These are phyloP conservation scores for Patagioenas fasciata DNA, from an alignment of 2,113 vertebrate species.

Conservation along the genomic window DNA sequence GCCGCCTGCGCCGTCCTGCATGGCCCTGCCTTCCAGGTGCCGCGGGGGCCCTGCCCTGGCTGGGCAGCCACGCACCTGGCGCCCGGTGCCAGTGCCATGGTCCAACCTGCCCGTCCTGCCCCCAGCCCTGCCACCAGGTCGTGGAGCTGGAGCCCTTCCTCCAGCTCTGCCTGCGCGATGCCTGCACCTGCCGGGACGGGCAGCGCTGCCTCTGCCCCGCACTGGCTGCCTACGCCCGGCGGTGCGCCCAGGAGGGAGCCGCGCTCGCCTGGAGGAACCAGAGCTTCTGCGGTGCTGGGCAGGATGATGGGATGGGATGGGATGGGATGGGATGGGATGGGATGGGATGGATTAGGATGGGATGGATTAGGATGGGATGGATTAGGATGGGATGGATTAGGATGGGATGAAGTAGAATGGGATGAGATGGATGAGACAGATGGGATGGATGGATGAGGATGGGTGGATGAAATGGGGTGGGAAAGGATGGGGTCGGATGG, in stretches of 20 bases:
- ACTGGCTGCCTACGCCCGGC: constrained; percentile 80
- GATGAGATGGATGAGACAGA: too few species aligned
- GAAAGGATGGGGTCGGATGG: too few species aligned
- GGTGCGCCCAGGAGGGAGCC: constrained; percentile 82
- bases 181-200: constrained; percentile 75
- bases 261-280: constrained; percentile 80
- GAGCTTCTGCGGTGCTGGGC: constrained; percentile 83
- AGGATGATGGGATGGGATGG: background rate
- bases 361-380: too few species aligned
- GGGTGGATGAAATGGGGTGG: too few species aligned
- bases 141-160: constrained; percentile 82
- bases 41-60: accelerated
- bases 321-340: too few species aligned
- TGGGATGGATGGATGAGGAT: too few species aligned
- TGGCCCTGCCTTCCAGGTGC: constrained; percentile 82
- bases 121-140: constrained; percentile 80
- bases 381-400: too few species aligned
- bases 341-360: too few species aligned
- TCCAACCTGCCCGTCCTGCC: accelerated
- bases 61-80: too few species aligned
- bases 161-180: constrained; percentile 78
- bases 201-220: constrained; percentile 78
- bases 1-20: constrained; percentile 78
- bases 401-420: too few species aligned
- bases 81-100: background rate